Conservation (phyloP, 2,113 vertebrate species). For the Papio anubis region DNA sequence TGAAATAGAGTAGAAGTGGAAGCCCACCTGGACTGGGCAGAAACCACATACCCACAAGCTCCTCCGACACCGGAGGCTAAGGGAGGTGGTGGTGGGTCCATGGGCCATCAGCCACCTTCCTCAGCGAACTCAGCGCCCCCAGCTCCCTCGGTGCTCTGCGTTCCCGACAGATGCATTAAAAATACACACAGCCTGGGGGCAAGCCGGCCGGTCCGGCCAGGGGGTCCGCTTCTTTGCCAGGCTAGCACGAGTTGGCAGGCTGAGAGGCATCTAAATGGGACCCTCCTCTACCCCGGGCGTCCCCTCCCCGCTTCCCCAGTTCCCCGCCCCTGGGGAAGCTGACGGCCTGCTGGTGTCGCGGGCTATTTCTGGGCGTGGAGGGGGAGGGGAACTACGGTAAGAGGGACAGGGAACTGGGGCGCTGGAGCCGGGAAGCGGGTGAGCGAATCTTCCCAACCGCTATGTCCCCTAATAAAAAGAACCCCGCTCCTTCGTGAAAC, state of each 20-base stretch:
- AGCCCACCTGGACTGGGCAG: not conserved
- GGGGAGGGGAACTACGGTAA: slow-evolving; percentile 72
- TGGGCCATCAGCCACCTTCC: not conserved
- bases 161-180: slow-evolving; percentile 25
- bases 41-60: not conserved
- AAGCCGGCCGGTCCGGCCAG: too few relatives aligned
- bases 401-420: slow-evolving; percentile 73
- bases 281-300: not conserved
- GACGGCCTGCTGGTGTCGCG: slow-evolving; percentile 45
- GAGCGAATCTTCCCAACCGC: slow-evolving; percentile 18
- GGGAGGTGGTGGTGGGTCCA: not conserved
- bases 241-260: not conserved
- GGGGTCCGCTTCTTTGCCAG: not conserved
- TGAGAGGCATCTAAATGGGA: not conserved
- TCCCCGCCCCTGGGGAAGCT: not conserved
- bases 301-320: not conserved
- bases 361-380: slow-evolving; percentile 81
- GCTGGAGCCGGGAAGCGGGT: slow-evolving; percentile 36
- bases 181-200: not conserved
- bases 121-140: not conserved
- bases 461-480: not conserved
- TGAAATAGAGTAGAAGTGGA: not conserved
- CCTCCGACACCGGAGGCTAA: not conserved
- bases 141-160: not conserved
- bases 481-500: not conserved